Base-by-base conservation (phyloP, 2,797 vertebrate species). In the Gymnodraco acuticeps region DNA sequence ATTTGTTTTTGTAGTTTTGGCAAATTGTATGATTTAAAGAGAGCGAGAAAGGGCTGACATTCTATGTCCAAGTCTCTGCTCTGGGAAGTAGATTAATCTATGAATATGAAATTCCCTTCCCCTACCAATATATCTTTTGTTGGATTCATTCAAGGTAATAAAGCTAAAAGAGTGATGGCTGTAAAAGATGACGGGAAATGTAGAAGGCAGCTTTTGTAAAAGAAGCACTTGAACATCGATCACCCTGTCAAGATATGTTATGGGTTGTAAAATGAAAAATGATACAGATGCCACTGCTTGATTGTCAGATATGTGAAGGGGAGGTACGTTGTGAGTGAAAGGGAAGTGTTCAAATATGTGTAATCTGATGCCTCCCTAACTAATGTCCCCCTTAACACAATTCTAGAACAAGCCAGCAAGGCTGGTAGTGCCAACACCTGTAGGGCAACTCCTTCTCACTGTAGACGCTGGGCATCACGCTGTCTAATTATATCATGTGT, bases 151-250 rank as follows among this genome's bases (percentile, higher is more conserved):
- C 70, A 88, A 84, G 87, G 84, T 87, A 86, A 72, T 73, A 38
- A 5, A 59, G 71, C 67, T 80, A 54, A 79, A 84, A 55, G 77
- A 83, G 48, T 53, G 75, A 88, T 85, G 60, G 63, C 66, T 81
- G 74, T 88, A 80, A 86, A 81, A 74, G 72, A 89, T 73, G 64
- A 80, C 33, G 66, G 67, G 20, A 78, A 75, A 55, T 78, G 75
- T 52, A 17, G 61, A 70, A 43, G 53, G 59, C 48, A 60, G 79
- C 72, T 83, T 85, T 88, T 69, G 78, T 87, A 75, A 78, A 73
- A 76, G 66, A 87, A 81, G 70, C 65, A 84, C 72, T 84, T 83
- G 70, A 85, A 83, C 83, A 72, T 81, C 61, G 55, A 86, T 88
- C 74, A 73, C 42, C 15, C 41, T 87, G 77, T 84, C 70, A 83